These are phyloP conservation scores for Ferdinandea cuprea DNA, from an alignment of 2,888 invertebrate genomes.

Conservation along the genomic window DNA sequence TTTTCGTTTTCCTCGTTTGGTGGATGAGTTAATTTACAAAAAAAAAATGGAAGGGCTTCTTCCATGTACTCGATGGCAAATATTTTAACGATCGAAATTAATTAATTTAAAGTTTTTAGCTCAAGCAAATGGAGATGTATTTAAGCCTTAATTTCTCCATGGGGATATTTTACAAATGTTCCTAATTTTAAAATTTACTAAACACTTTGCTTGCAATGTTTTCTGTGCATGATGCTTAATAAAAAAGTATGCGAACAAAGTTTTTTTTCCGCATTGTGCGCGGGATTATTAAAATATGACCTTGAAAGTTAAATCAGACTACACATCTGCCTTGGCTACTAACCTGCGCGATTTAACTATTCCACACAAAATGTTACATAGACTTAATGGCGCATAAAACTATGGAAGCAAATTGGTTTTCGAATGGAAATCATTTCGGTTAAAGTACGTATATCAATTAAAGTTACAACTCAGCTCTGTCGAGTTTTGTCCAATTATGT, in stretches of 20 bases:
- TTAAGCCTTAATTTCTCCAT: constrained; percentile 18
- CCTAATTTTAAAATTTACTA: constrained; percentile 43
- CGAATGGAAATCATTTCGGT: no score
- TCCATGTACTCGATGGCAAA: constrained; percentile 12
- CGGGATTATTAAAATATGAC: no score
- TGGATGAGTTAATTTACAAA: constrained; percentile 52
- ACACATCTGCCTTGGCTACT: no score
- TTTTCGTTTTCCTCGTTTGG: constrained; percentile 17
- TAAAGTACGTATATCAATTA: background rate
- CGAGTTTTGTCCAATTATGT: background rate
- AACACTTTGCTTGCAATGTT: background rate
- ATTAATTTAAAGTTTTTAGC: constrained; percentile 46
- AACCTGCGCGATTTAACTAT: no score
- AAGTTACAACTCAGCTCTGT: background rate
- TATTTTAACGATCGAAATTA: constrained; percentile 34
- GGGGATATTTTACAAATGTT: constrained; percentile 31
- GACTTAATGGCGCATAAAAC: no score
- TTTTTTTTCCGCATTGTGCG: no score
- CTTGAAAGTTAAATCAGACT: no score
- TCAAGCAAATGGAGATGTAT: constrained; percentile 15
- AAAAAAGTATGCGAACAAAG: background rate
- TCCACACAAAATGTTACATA: no score
- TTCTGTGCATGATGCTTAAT: background rate
- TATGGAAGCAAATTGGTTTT: no score
- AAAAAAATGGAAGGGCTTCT: no score